These are phyloP conservation scores for Urosaurus nigricauda DNA, from an alignment of 2,797 vertebrate genomes.

Conservation along the genomic window DNA sequence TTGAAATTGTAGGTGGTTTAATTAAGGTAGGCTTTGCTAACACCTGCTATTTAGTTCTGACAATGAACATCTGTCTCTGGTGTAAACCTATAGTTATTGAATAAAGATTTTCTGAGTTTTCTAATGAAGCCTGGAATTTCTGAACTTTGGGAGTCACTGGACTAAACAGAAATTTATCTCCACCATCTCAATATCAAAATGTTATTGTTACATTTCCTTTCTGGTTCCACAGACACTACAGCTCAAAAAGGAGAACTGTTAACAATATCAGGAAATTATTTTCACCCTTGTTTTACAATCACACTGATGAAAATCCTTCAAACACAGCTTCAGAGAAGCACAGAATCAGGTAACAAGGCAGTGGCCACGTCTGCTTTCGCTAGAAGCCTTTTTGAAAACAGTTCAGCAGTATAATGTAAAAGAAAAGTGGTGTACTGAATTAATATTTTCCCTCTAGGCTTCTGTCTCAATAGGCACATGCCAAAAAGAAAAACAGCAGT, in stretches of 20 bases:
- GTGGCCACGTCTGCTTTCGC: neutral
- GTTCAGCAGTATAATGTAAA: neutral
- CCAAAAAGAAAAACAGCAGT: neutral
- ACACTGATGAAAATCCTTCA: neutral
- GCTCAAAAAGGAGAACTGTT: neutral
- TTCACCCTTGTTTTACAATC: neutral
- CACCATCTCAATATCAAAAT: neutral
- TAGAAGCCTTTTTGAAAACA: neutral
- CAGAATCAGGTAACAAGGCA: neutral
- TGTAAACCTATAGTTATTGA: no score
- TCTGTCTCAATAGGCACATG: neutral
- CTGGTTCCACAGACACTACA: neutral
- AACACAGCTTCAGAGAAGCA: conserved; percentile 14
- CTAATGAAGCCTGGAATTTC: no score
- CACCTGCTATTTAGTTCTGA: no score
- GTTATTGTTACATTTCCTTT: neutral
- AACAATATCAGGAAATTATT: neutral
- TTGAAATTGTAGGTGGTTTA: no score
- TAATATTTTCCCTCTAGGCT: neutral
- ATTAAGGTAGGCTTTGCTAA: no score
- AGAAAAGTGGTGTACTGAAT: neutral
- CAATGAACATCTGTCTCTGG: no score
- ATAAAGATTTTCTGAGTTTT: no score
- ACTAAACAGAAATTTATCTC: neutral
- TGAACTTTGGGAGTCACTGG: no score